Percentiles rank a stretch among this genome's conserved stretches.
These are phyloP conservation scores for Saguinus midas DNA, from an alignment of 2,113 vertebrate genomes.

Conservation along the genomic window DNA sequence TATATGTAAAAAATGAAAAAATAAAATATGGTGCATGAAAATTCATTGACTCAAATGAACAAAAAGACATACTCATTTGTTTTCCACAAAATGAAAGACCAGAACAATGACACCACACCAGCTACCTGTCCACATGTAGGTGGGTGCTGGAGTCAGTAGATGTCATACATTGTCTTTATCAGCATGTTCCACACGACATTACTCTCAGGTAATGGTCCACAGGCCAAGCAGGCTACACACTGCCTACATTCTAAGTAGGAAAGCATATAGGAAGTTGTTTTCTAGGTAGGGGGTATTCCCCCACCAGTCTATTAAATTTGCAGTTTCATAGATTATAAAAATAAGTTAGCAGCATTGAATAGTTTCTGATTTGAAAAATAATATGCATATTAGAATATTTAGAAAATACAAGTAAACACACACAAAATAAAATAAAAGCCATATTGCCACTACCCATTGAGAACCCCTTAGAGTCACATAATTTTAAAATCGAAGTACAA, in stretches of 20 bases:
- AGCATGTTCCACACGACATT: background rate
- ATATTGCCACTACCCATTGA: background rate
- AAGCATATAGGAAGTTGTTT: background rate
- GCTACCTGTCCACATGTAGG: background rate
- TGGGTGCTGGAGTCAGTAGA: background rate
- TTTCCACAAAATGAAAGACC: background rate
- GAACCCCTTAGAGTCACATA: background rate
- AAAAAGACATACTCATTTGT: background rate
- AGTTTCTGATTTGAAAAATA: background rate
- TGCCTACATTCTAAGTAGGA: background rate
- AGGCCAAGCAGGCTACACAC: background rate
- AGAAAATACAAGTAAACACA: background rate
- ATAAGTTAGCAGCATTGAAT: background rate
- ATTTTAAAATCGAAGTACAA: conserved; percentile 13
- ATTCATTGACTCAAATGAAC: background rate
- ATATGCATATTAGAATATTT: background rate
- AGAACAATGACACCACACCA: background rate
- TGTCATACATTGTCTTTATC: background rate
- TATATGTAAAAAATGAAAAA: background rate
- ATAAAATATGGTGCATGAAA: background rate
- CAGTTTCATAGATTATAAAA: background rate
- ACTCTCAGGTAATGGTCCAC: background rate
- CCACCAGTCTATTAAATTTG: background rate
- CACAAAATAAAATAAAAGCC: background rate
- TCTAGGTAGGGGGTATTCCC: background rate